A percentile compares a stretch with the other conserved stretches of the same genome.
These are phyloP conservation scores for Anseranas semipalmata DNA, from an alignment of 2,113 vertebrate genomes.

Conservation along the genomic window DNA sequence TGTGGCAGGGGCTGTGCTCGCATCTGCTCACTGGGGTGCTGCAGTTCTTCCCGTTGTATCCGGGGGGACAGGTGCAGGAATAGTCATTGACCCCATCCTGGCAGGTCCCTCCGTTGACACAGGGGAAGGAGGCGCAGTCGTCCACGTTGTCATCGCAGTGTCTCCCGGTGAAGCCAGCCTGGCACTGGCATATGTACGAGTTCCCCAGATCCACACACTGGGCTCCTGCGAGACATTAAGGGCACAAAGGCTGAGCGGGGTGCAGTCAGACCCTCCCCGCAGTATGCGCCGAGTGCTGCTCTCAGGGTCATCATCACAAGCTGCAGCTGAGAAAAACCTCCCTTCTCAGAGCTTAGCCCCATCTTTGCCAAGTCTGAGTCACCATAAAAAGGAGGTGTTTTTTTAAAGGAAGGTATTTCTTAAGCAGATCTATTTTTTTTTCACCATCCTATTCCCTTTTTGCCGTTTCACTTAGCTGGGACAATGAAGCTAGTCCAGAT, in stretches of 20 bases:
- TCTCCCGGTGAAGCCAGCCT: constrained; percentile 88
- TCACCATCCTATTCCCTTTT: not conserved
- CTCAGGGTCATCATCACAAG: accelerated
- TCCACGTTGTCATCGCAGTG: constrained; percentile 89
- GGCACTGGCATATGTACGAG: constrained; percentile 92
- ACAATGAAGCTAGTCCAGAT: not conserved
- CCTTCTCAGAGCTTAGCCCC: not conserved
- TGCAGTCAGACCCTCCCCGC: not conserved
- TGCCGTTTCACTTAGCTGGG: not conserved
- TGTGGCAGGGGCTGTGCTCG: constrained; percentile 92
- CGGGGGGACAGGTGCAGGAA: constrained; percentile 92
- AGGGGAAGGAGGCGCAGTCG: constrained; percentile 87
- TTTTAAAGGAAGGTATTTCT: not conserved
- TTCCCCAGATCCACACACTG: constrained; percentile 92
- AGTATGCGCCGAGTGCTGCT: not conserved
- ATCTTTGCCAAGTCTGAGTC: not conserved
- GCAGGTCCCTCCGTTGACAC: constrained; percentile 92
- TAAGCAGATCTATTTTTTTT: not conserved
- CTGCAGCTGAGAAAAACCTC: not conserved
- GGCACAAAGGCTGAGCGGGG: not conserved
- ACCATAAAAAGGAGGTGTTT: not conserved
- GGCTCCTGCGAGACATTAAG: constrained; percentile 79
- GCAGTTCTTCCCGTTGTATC: constrained; percentile 94
- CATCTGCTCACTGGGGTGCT: constrained; percentile 89
- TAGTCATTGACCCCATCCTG: constrained; percentile 88